phyloP scores from a whole-genome alignment of 2,113 vertebrate genomes.

The Thinocorus orbignyianus region DNA sequence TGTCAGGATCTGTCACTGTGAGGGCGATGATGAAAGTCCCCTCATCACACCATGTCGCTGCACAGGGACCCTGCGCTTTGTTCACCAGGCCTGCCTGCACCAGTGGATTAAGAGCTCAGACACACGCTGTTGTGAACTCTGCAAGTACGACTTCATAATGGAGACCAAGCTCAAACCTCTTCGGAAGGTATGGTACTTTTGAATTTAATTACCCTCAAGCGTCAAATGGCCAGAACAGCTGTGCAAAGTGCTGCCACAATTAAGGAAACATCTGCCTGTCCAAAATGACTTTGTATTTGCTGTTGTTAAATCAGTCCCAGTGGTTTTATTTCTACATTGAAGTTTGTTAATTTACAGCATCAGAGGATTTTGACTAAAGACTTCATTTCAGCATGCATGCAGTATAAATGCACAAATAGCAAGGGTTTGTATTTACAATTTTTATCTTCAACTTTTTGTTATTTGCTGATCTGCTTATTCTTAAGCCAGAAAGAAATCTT shows the following conservation, averaged over 20 bases:
- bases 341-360: background rate
- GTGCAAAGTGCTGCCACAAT: background rate
- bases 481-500: background rate
- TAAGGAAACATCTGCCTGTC: background rate
- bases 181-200: slow-evolving; percentile 79
- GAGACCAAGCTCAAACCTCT: slow-evolving; percentile 96
- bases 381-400: background rate
- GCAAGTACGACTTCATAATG: slow-evolving; percentile 98
- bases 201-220: background rate
- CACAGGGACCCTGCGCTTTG: slow-evolving; percentile 92
- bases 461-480: background rate
- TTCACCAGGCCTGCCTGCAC: slow-evolving; percentile 94
- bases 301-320: background rate
- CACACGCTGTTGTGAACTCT: slow-evolving; percentile 96
- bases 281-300: background rate
- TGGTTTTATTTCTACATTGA: background rate
- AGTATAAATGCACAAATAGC: background rate
- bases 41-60: slow-evolving; percentile 95
- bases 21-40: slow-evolving; percentile 92
- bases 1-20: slow-evolving; percentile 96
- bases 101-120: slow-evolving; percentile 99
- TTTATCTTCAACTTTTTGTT: background rate
- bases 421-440: background rate
- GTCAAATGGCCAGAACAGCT: background rate
- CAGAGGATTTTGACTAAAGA: background rate